These are phyloP conservation scores for Delphinus delphis DNA, from an alignment of 2,113 vertebrate species.

Conservation along the genomic window DNA sequence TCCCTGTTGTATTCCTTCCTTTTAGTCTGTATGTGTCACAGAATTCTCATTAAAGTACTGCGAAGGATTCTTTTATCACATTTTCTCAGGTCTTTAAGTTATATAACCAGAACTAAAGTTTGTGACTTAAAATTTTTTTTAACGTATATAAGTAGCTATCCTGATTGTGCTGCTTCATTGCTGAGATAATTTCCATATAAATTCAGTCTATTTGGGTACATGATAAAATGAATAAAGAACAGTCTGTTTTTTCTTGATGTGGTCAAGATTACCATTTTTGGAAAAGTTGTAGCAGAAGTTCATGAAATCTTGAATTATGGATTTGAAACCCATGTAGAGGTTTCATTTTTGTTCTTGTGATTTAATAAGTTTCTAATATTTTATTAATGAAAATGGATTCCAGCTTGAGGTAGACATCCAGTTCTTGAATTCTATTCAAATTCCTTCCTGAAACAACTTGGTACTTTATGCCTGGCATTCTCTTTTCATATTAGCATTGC, in stretches of 20 bases:
- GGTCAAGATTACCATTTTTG: slow-evolving; percentile 15
- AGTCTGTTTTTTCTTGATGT: slow-evolving; percentile 3
- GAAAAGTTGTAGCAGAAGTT: slow-evolving; percentile 27
- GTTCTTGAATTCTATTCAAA: slow-evolving; percentile 50
- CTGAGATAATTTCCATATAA: slow-evolving; percentile 25
- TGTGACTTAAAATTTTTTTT: background rate
- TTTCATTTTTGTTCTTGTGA: slow-evolving; percentile 54
- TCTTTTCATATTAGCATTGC: slow-evolving; percentile 48
- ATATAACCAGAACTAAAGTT: slow-evolving; percentile 4
- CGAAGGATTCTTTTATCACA: background rate
- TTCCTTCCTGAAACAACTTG: slow-evolving; percentile 44
- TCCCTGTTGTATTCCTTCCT: background rate
- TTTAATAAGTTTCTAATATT: slow-evolving; percentile 57
- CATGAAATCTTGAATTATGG: background rate
- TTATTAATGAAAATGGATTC: slow-evolving; percentile 61
- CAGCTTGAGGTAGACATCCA: slow-evolving; percentile 40
- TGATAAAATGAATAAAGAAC: background rate
- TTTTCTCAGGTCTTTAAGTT: slow-evolving; percentile 42
- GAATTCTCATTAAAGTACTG: background rate
- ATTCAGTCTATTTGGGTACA: background rate
- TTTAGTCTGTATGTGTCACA: background rate
- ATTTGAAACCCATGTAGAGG: slow-evolving; percentile 7
- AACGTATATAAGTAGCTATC: background rate
- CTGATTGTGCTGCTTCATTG: background rate
- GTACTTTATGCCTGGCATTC: slow-evolving; percentile 31